Conservation (phyloP, 2,888 invertebrate species). For the Stenichneumon culpator region DNA sequence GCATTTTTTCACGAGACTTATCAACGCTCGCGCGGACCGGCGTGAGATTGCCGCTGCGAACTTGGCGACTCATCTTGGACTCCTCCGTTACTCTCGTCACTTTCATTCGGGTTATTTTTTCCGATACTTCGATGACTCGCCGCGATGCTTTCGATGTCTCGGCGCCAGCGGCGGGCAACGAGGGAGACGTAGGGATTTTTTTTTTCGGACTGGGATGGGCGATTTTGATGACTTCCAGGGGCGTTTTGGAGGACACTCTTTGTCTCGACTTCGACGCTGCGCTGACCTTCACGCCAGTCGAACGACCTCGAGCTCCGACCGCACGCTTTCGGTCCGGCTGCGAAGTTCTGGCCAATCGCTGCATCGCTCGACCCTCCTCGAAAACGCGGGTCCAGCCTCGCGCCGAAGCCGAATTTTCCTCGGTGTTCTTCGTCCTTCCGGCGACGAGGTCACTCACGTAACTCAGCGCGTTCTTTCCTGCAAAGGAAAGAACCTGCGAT, state of each 20-base stretch:
- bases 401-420: constrained; percentile 35
- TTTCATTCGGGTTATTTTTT: constrained; percentile 28
- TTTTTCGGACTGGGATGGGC: constrained; percentile 20
- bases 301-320: constrained; percentile 19
- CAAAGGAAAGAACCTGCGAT: neutral
- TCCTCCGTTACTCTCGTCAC: neutral
- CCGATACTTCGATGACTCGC: constrained; percentile 32
- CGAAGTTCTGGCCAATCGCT: neutral
- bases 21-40: neutral
- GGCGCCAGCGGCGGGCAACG: neutral
- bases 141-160: neutral
- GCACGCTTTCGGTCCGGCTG: constrained; percentile 37
- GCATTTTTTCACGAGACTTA: neutral
- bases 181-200: neutral
- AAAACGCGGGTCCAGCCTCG: constrained; percentile 59
- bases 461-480: constrained; percentile 44
- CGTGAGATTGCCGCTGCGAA: neutral
- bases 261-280: constrained; percentile 3
- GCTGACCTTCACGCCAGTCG: constrained; percentile 6
- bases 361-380: constrained; percentile 54
- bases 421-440: constrained; percentile 20
- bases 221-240: constrained; percentile 52
- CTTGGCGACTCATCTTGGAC: neutral
- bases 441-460: constrained; percentile 34
- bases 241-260: constrained; percentile 45